Base-by-base conservation (phyloP, 92 coral and sea anemone species). In the Porites rus region DNA sequence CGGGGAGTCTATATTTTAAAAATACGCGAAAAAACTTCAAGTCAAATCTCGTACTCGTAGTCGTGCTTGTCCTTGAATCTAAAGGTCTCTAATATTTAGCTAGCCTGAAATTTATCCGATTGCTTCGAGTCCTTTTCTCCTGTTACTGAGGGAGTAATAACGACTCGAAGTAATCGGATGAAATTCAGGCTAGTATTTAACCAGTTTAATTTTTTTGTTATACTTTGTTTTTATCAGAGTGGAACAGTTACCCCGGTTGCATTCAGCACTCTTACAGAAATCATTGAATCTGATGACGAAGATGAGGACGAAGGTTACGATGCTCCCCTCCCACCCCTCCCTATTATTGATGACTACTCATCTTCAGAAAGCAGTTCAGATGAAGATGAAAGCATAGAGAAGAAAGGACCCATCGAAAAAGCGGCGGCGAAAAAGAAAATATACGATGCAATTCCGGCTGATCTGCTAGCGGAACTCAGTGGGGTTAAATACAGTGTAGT, bases 291-390 rank as follows among this genome's bases (percentile, higher is more conserved):
- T 8, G 83, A 87, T 63, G 70, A 46, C 11, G 91, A 83, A 17
- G 88, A 38, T 38, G 46, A 65, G 9, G 91, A 77, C 11, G 94
- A 88, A 10, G 87, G 94, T 51, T 97, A 97, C 56, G 91, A 95
- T 88, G 94, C 98, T 4, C 99, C 99, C 28, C 93, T 97, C 6
- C 99, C 99, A 19, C 91, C 97, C 18, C 82, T 97, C 88, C 99
- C 99, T 14, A 65, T 82, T 17, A 87, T 82, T 22, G 91, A 75
- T 43, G 91, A 87, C 8, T 81, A 65, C 8, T 94, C 98, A 1
- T 94, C 98, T 20, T 94, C 98, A 56, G 96, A 94, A 65, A 92
- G 92, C 81, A 94, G 98, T 60, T 94, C 96, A 24, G 96, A 94
- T 19, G 98, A 92, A 20, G 96, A 94, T 20, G 93, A 84, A 11